Evolutionary conservation across 2,797 vertebrate genomes (phyloP), one percentile per base, ranked within the genome.

Genomic region (Tolypeutes matacus): DNA sequence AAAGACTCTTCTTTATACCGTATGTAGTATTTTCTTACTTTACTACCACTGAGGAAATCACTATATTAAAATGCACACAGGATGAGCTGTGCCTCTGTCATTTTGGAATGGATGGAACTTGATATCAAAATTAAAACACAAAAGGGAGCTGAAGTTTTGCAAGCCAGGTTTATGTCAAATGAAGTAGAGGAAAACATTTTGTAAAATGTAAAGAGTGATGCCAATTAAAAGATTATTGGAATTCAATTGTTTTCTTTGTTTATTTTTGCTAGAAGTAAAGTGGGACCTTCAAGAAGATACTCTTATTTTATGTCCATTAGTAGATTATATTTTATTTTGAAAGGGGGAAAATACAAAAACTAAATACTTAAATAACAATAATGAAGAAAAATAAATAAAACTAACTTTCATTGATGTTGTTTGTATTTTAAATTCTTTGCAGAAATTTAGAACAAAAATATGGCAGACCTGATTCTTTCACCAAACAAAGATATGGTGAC

Each of bases 241-340:
- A 82, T 88, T 93, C 46, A 34, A 27, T 77, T 95, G 69, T 87
- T 88, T 76, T 69, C 80, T 83, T 62, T 86, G 4, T 89, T 95
- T 72, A 90, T 95, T 96, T 94, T 93, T 42, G 12, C 67, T 77
- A 39, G 64, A 94, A 95, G 85, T 85, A 87, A 96, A 94, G 93
- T 82, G 70, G 9, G 13, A 11, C 8, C 51, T 91, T 82, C 9
- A 75, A 89, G 70, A 83, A 90, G 72, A 89, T 85, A 65, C 27
- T 75, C n/a, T 53, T 75, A 51, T 7, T 76, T 46, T 76, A 42
- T 39, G 8, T 39, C 91, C 29, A 53, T 86, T 78, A 36, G 27
- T 78, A 73, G 56, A 81, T 77, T 51, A 53, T 36, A 42, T 39
- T 85, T 96, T 91, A 69, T 75, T 93, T 91, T 58, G 51, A 31